Conservation (phyloP, 2,113 vertebrate species). For the Chrysemys picta region DNA sequence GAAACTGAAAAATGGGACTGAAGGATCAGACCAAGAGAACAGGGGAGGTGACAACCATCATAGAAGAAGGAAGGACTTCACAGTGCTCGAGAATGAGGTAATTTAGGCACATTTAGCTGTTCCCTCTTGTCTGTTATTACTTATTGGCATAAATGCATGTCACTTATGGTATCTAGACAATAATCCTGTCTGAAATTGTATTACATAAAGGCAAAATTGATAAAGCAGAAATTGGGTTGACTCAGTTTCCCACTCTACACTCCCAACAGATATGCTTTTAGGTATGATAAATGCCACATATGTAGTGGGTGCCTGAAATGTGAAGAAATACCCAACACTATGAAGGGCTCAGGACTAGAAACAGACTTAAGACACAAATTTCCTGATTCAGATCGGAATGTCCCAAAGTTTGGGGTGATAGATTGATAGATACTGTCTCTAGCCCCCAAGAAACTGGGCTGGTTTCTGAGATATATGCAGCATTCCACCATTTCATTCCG, state of each 20-base stretch:
- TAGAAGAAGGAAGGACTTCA: not conserved
- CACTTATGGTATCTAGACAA: not conserved
- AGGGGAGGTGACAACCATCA: not conserved
- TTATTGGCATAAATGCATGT: not conserved
- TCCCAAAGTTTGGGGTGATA: not conserved
- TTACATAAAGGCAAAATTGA: not conserved
- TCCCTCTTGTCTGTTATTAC: not conserved
- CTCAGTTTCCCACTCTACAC: not conserved
- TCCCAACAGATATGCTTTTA: not conserved
- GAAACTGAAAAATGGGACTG: not conserved
- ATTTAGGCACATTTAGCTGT: not conserved
- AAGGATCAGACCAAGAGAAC: not conserved
- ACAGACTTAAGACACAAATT: not conserved
- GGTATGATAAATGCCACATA: too few relatives aligned
- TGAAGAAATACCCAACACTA: not conserved
- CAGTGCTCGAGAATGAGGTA: not conserved
- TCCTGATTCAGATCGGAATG: fast-evolving
- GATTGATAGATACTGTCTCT: not conserved
- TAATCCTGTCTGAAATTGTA: not conserved
- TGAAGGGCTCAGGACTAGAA: not conserved
- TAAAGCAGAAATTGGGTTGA: not conserved
- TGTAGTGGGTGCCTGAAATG: fast-evolving
- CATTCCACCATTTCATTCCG: not conserved
- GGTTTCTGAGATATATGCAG: fast-evolving
- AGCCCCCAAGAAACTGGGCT: fast-evolving